Conservation (phyloP, 92 coral and sea anemone genomes). For the Ricordea florida region DNA sequence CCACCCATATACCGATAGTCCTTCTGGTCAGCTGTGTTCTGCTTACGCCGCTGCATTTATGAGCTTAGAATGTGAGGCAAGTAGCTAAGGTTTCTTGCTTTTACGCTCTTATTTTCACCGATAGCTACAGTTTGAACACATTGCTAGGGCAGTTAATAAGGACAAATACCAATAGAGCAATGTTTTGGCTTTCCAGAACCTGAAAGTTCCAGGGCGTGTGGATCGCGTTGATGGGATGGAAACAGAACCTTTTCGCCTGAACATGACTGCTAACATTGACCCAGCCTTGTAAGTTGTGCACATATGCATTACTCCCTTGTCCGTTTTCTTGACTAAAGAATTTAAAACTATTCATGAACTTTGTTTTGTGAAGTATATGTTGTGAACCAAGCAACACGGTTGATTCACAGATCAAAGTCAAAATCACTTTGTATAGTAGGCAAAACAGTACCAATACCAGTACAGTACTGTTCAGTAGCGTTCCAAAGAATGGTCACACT, state of each 20-base stretch:
- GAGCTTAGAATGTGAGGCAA: conserved; percentile 86
- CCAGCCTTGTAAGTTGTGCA: conserved; percentile 84
- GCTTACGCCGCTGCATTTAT: conserved; percentile 89
- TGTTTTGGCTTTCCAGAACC: conserved; percentile 36
- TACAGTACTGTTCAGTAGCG: too few relatives aligned
- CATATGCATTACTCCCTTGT: neutral
- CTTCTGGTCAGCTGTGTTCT: conserved; percentile 61
- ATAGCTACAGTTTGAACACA: too few relatives aligned
- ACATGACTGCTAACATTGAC: conserved; percentile 83
- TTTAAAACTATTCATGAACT: neutral
- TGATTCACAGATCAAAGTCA: too few relatives aligned
- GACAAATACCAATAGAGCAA: too few relatives aligned
- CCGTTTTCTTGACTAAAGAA: neutral
- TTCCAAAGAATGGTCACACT: too few relatives aligned
- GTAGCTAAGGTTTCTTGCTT: neutral
- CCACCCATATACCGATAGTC: conserved; percentile 67
- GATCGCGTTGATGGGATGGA: conserved; percentile 77
- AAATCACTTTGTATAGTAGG: too few relatives aligned
- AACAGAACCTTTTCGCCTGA: conserved; percentile 79
- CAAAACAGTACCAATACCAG: too few relatives aligned
- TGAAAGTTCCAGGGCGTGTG: conserved; percentile 65
- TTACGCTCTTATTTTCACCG: neutral
- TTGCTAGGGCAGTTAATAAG: too few relatives aligned
- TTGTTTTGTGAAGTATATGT: neutral
- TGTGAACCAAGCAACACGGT: neutral